These are phyloP conservation scores for Meloidogyne floridensis DNA, from an alignment of 1,140 invertebrate genomes.

Conservation along the genomic window DNA sequence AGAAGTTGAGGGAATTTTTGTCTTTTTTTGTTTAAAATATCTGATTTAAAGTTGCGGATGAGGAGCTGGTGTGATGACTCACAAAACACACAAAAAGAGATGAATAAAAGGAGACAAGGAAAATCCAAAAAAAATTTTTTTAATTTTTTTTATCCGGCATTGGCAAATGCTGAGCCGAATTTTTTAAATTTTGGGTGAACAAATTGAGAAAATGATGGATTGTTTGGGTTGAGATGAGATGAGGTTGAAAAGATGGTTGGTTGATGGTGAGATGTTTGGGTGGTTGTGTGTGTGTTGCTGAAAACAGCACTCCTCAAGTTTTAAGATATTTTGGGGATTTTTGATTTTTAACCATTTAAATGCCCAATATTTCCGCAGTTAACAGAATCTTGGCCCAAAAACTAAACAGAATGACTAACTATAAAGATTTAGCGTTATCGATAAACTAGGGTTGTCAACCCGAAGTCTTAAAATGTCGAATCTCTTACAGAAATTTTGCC, in stretches of 20 bases:
- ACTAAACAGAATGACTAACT: no score
- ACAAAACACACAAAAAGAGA: background rate
- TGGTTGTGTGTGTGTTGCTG: slow-evolving; percentile 6
- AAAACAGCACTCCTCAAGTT: slow-evolving; percentile 22
- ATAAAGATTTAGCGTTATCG: no score
- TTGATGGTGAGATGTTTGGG: background rate
- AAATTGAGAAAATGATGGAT: background rate
- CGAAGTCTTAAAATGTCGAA: no score
- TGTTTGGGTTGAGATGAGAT: background rate
- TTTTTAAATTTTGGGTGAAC: background rate
- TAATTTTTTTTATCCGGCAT: background rate
- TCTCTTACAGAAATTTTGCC: no score
- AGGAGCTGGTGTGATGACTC: slow-evolving; percentile 4
- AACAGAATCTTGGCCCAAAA: no score
- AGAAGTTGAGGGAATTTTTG: slow-evolving; percentile 8
- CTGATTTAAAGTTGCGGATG: background rate
- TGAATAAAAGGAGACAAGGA: background rate
- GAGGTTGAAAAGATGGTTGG: background rate
- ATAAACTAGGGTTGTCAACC: no score
- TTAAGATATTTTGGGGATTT: no score
- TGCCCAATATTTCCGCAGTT: no score
- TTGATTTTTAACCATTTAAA: no score
- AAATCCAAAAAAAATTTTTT: background rate
- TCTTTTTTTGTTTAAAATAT: background rate
- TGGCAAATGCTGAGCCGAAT: background rate